Evolutionary conservation across 2,888 invertebrate genomes (phyloP).

Genomic region (Empis stercorea): DNA sequence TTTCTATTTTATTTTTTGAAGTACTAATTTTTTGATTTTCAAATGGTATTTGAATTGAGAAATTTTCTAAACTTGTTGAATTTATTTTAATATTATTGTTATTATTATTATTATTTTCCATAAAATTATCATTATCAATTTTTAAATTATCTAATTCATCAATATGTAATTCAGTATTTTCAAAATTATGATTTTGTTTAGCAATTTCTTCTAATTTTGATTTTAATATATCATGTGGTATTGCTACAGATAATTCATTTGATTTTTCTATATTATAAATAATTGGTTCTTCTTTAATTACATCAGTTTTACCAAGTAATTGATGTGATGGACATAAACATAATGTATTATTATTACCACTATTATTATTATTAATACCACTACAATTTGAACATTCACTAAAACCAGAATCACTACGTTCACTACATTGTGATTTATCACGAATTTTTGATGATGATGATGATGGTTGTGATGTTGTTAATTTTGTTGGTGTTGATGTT

Average conservation of each 20-base stretch:
- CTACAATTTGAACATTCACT: conserved; percentile 41
- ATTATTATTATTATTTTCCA: not conserved
- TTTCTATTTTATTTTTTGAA: too few species aligned
- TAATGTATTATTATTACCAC: not conserved
- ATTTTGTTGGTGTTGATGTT: conserved; percentile 6
- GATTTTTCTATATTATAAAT: not conserved
- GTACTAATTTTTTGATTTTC: too few species aligned
- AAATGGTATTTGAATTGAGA: conserved; percentile 6
- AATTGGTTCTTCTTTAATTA: conserved; percentile 6
- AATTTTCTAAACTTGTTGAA: conserved; percentile 3
- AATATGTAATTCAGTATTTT: conserved; percentile 5
- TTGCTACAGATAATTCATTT: conserved; percentile 20
- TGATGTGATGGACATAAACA: not conserved
- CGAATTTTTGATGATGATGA: conserved; percentile 16
- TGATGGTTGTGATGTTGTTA: conserved; percentile 11
- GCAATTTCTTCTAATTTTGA: conserved; percentile 32
- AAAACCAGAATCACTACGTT: conserved; percentile 44
- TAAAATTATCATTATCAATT: not conserved
- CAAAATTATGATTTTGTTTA: conserved; percentile 17
- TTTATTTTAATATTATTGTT: not conserved
- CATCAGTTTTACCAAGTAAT: conserved; percentile 6
- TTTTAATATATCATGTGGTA: conserved; percentile 25
- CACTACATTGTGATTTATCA: conserved; percentile 37
- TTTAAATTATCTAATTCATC: not conserved
- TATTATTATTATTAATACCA: conserved; percentile 7